Conservation (phyloP, 2,888 invertebrate genomes). For the Nomada lathburiana region DNA sequence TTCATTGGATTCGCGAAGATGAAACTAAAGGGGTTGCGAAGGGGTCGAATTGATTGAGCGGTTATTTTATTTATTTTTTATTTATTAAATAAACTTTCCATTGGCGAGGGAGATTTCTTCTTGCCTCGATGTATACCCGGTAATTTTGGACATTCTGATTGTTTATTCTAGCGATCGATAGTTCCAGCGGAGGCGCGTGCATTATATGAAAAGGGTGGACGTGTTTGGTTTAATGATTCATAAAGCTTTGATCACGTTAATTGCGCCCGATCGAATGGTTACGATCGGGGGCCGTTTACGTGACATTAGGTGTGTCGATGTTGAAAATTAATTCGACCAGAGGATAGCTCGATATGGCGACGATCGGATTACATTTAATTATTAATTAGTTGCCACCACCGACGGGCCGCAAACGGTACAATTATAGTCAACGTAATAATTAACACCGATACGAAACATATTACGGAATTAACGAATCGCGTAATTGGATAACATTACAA, state of each 20-base stretch:
- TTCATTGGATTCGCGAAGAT: no score
- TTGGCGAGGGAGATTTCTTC: no score
- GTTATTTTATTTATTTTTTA: no score
- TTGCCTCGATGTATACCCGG: background rate
- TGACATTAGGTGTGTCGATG: slow-evolving; percentile 32
- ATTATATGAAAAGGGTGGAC: background rate
- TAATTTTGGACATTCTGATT: background rate
- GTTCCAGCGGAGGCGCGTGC: background rate
- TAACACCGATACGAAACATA: slow-evolving; percentile 23
- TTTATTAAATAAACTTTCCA: no score
- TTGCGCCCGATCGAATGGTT: slow-evolving; percentile 44
- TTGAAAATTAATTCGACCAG: slow-evolving; percentile 48
- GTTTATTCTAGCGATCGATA: background rate
- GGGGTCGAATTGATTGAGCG: no score
- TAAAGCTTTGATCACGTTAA: slow-evolving; percentile 60
- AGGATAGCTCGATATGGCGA: background rate
- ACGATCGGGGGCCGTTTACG: slow-evolving; percentile 20
- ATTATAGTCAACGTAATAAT: slow-evolving; percentile 53
- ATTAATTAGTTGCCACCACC: slow-evolving; percentile 44
- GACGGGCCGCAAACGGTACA: slow-evolving; percentile 13
- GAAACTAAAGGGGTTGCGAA: no score
- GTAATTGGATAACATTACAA: background rate
- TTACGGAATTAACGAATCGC: slow-evolving; percentile 28
- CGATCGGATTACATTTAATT: slow-evolving; percentile 46
- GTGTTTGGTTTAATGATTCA: slow-evolving; percentile 32